Evolutionary conservation across 1,140 invertebrate genomes (phyloP).

Genomic region (Acromyrmex echinatior): DNA sequence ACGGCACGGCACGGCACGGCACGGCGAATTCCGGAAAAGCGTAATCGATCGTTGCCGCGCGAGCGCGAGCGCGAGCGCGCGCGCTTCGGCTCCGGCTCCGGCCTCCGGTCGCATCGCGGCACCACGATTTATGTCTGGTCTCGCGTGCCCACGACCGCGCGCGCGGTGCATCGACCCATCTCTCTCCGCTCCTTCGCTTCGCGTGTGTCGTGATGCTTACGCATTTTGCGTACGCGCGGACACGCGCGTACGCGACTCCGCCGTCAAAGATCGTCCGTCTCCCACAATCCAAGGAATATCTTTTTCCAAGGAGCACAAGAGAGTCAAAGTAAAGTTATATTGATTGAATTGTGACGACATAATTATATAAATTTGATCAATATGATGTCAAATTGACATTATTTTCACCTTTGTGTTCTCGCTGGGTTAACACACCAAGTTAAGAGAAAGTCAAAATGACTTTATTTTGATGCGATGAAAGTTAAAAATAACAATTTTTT

Average conservation of each 20-base stretch:
- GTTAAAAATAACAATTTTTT: too few species aligned
- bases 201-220: constrained; percentile 23
- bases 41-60: constrained; percentile 56
- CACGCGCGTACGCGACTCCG: not conserved
- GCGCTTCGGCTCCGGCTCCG: not conserved
- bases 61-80: constrained; percentile 15
- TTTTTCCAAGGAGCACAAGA: too few species aligned
- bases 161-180: constrained; percentile 54
- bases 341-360: too few species aligned
- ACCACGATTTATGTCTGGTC: constrained; percentile 53
- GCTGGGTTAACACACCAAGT: too few species aligned
- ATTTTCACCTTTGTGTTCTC: too few species aligned
- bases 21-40: constrained; percentile 56
- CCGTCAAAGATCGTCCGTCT: not conserved
- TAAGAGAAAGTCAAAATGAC: too few species aligned
- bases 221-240: not conserved
- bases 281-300: too few species aligned
- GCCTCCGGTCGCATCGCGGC: constrained; percentile 18
- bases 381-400: too few species aligned
- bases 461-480: too few species aligned
- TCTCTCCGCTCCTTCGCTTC: constrained; percentile 29
- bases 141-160: constrained; percentile 42
- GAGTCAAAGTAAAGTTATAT: too few species aligned
- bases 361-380: too few species aligned
- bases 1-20: too few species aligned